Evolutionary conservation across 2,888 invertebrate genomes (phyloP), one percentile per base, ranked within the genome.

Genomic region (Yponomeuta cagnagella): DNA sequence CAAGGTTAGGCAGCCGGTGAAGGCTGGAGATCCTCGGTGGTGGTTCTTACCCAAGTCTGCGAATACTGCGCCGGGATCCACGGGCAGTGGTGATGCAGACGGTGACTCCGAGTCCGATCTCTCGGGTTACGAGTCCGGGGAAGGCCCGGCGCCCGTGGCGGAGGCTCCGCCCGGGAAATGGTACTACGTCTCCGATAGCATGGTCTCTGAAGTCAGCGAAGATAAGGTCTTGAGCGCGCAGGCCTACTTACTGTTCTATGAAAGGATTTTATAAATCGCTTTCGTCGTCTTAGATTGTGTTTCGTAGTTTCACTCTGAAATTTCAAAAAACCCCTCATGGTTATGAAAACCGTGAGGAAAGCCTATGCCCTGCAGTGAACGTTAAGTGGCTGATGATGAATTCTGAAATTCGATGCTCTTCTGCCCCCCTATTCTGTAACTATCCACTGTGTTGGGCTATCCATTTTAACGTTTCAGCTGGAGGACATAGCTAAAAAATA

Each of bases 191-290:
- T 98, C 98, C 72, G 99, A 99, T 90, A 96, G 96, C 72, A 94
- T 95, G 80, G 98, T 98, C 0, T 93, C 94, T 63, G 96, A 97
- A 83, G 96, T 97, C 37, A 93, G 94, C 72, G 97, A 98, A 85
- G 94, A 95, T 2, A 93, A 94, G 75, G 98, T 98, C 72, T 93
- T 98, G 68, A 93, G 94, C 76, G 96, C 96, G 73, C 97, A 99
- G 88, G 99, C 99, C 23, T 99, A 99, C 89, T 93, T 99, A 70
- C 93, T 99, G 63, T 99, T 99, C 90, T 99, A 99, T 87, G 98
- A 99, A 88, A 94, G 98, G 86, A 96, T 98, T 85, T 93, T 96
- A 86, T 97, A 95, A 87, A 76, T 73, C 30, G 66, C 33, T 64
- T 52, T 33, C 31, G 48, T 67, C 58, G 70, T 30, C 1, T 15